These are phyloP conservation scores for Trichogramma dendrolimi DNA, from an alignment of 2,888 invertebrate species.

Conservation along the genomic window DNA sequence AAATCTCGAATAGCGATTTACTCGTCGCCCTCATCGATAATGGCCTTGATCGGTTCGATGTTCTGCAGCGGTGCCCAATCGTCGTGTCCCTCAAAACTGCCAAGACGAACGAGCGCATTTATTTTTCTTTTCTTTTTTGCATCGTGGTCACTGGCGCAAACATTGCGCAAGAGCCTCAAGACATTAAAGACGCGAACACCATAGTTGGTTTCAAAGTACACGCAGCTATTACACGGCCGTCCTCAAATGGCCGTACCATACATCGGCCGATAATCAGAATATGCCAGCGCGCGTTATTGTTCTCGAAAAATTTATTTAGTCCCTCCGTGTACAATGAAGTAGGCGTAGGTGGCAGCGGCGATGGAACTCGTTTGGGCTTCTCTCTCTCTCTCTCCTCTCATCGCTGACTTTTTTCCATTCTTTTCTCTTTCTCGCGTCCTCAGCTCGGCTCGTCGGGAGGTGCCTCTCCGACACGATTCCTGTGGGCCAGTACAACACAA, in stretches of 20 bases:
- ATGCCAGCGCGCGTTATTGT: slow-evolving; percentile 33
- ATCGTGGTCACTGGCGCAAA: too few relatives aligned
- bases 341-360: slow-evolving; percentile 29
- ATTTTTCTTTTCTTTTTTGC: too few relatives aligned
- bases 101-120: too few relatives aligned
- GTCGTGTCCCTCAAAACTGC: too few relatives aligned
- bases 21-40: too few relatives aligned
- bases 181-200: too few relatives aligned
- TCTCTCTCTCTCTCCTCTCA: slow-evolving; percentile 26
- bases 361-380: slow-evolving; percentile 27
- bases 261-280: slow-evolving; percentile 38
- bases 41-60: too few relatives aligned
- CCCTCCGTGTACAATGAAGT: slow-evolving; percentile 40
- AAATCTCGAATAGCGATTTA: too few relatives aligned
- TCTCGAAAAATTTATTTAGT: slow-evolving; percentile 39
- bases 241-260: slow-evolving; percentile 42
- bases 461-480: slow-evolving; percentile 31
- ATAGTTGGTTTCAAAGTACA: slow-evolving; percentile 42
- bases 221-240: slow-evolving; percentile 34
- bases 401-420: slow-evolving; percentile 28
- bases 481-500: not conserved
- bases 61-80: too few relatives aligned
- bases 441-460: slow-evolving; percentile 38
- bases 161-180: too few relatives aligned
- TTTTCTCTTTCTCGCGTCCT: slow-evolving; percentile 30